Evolutionary conservation across 1,140 invertebrate genomes (phyloP).

Genomic region (Semibalanus balanoides): DNA sequence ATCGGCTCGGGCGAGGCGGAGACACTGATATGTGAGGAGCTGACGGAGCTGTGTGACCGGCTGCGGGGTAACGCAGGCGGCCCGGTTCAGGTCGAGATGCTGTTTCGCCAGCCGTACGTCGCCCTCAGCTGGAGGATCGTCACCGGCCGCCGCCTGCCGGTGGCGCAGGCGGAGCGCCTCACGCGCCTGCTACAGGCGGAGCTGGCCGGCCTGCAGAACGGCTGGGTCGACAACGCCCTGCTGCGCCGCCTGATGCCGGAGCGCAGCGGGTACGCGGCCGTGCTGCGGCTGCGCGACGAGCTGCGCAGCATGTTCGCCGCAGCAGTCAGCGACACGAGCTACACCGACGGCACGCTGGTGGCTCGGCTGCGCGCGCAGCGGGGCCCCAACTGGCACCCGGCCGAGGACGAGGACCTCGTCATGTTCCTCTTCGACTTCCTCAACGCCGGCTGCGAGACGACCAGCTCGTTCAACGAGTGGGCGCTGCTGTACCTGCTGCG

Average conservation of each 20-base stretch:
- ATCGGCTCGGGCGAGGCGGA: not conserved
- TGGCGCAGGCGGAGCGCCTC: not conserved
- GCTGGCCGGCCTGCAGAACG: not conserved
- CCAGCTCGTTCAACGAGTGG: not conserved
- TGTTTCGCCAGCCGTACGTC: not conserved
- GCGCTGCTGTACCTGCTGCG: slow-evolving; percentile 24
- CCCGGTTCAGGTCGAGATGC: not conserved
- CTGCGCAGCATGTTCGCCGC: not conserved
- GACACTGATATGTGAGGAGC: not conserved
- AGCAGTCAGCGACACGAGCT: not conserved
- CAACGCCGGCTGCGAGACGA: slow-evolving; percentile 1
- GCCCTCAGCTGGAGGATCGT: not conserved
- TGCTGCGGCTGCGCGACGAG: not conserved
- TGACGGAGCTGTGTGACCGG: not conserved
- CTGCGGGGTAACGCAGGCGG: not conserved
- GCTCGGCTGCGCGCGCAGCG: not conserved
- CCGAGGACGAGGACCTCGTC: not conserved
- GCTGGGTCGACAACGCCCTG: not conserved
- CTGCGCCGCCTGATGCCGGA: not conserved
- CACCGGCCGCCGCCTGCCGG: not conserved
- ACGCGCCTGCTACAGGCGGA: not conserved
- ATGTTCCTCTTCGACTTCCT: not conserved
- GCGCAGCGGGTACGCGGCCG: not conserved
- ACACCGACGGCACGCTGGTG: not conserved
- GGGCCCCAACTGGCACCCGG: not conserved